phyloP scores from a whole-genome alignment of 1,140 invertebrate genomes.

The Bombus balteatus region DNA sequence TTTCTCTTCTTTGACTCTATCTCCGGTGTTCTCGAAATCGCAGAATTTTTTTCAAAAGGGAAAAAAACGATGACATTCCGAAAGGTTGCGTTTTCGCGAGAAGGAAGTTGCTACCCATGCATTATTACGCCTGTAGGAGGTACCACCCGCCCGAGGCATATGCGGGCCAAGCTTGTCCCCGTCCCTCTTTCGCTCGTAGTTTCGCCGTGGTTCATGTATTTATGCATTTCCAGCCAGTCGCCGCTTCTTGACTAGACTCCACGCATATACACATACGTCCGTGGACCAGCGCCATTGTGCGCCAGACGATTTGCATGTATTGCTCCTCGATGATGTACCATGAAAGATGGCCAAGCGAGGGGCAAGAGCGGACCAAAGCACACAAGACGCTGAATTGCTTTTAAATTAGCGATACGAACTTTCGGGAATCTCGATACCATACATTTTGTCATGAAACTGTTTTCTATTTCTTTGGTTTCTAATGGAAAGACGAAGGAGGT shows the following conservation, averaged over 20 bases:
- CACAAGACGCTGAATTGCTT: slow-evolving; percentile 34
- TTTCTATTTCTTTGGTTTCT: not conserved
- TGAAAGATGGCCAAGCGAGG: slow-evolving; percentile 42
- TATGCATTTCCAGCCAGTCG: slow-evolving; percentile 78
- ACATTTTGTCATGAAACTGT: not conserved
- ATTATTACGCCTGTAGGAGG: slow-evolving; percentile 78
- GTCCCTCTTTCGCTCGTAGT: slow-evolving; percentile 69
- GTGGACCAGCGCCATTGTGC: slow-evolving; percentile 17
- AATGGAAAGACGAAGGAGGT: not conserved
- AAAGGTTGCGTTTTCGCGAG: slow-evolving; percentile 76
- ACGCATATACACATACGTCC: not conserved
- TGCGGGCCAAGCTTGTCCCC: slow-evolving; percentile 72
- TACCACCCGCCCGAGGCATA: slow-evolving; percentile 73
- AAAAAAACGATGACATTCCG: slow-evolving; percentile 68
- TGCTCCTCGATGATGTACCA: slow-evolving; percentile 39
- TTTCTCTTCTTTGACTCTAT: slow-evolving; percentile 45
- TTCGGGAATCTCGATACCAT: not conserved
- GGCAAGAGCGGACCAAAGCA: not conserved
- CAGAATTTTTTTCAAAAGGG: slow-evolving; percentile 60
- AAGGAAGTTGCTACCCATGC: slow-evolving; percentile 69
- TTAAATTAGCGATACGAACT: slow-evolving; percentile 39
- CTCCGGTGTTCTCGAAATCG: slow-evolving; percentile 28
- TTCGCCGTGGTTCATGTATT: slow-evolving; percentile 79
- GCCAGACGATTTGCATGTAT: slow-evolving; percentile 53
- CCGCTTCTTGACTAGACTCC: slow-evolving; percentile 68